Evolutionary conservation across 2,797 vertebrate genomes (phyloP), one percentile per base, ranked within the genome.

Genomic region (Cirrhinus mrigala): DNA sequence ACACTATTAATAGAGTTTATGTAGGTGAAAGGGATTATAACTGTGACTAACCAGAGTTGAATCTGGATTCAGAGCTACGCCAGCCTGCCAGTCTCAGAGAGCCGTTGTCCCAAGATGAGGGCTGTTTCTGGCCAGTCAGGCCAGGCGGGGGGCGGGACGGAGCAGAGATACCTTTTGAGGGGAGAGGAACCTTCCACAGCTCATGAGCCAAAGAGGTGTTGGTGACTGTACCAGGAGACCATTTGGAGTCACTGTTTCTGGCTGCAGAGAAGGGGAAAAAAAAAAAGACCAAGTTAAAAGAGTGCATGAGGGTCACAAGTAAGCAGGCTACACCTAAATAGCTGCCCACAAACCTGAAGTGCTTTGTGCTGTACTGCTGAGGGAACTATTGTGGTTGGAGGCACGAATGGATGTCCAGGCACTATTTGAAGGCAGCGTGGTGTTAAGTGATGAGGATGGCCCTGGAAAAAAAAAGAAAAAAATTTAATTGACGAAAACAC

Each of bases 351-450:
- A 70, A 99, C 98, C 98, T 98, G 98, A 98, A 98, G 98, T 99
- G 98, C 98, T 99, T 98, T 99, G 98, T 99, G 98, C 98, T 98
- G 98, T 98, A 96, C 98, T 99, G 98, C 97, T 98, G 97, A 99
- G 98, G 96, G 98, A 97, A 97, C 96, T 96, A 95, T 95, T 98
- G 97, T 98, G 98, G 97, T 97, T 98, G 97, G 98, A 99, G 98
- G 98, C 98, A 99, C 98, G 97, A 98, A 99, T 98, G 98, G 98
- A 98, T 97, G 98, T 98, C 98, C 98, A 99, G 98, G 98, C 98
- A 99, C 98, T 99, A 97, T 97, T 99, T 96, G 98, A 99, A 99
- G 98, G 98, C 98, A 99, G 98, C 97, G 97, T 96, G 98, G 98
- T 99, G 98, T 99, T 99, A 95, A 99, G 95, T 97, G 98, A 99